These are phyloP conservation scores for Agapornis roseicollis DNA, from an alignment of 2,113 vertebrate species.

Conservation along the genomic window DNA sequence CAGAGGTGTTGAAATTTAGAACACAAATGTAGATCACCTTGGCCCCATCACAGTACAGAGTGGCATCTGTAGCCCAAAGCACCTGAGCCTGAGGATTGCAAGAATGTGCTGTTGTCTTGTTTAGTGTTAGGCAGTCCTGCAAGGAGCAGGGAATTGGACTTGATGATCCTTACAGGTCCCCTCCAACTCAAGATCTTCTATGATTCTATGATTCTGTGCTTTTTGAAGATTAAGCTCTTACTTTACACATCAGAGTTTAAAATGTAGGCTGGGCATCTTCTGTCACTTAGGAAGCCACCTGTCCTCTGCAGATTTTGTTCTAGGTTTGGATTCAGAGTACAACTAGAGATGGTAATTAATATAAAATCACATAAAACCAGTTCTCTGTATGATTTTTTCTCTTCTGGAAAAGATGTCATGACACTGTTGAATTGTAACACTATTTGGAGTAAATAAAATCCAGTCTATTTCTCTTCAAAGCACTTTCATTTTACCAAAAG, in stretches of 20 bases:
- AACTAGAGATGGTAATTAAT: neutral
- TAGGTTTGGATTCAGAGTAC: neutral
- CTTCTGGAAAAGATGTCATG: neutral
- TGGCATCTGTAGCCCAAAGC: neutral
- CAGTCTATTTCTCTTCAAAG: neutral
- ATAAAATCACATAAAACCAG: neutral
- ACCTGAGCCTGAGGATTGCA: neutral
- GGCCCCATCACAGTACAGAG: neutral
- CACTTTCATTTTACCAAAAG: neutral
- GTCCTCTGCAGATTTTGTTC: neutral
- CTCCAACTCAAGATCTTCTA: neutral
- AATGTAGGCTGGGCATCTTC: neutral
- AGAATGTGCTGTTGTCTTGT: neutral
- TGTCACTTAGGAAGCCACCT: neutral
- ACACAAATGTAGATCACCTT: neutral
- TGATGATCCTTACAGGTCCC: neutral
- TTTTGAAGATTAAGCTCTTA: neutral
- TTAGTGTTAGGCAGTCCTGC: neutral
- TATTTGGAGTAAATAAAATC: neutral
- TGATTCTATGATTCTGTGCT: neutral
- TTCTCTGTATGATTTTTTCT: neutral
- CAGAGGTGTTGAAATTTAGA: neutral
- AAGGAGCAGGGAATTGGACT: neutral
- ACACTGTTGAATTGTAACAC: neutral
- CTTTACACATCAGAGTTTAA: neutral